Evolutionary conservation across 2,797 vertebrate species (phyloP), one percentile per base, ranked within the genome.

Genomic region (Cynodonichthys magdalenae): DNA sequence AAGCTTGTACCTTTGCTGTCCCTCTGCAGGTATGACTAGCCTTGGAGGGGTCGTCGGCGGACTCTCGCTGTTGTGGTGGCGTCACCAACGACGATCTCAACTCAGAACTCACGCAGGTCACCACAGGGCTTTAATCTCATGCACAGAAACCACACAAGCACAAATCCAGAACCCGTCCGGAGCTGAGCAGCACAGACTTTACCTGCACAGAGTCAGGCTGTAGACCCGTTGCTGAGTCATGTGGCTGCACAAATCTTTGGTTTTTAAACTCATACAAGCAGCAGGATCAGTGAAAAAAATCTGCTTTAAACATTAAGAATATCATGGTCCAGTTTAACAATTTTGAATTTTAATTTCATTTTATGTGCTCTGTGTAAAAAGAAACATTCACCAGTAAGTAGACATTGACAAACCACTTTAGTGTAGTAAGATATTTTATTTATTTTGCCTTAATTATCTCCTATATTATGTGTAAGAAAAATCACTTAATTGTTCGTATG

Each of bases 21-120:
- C 72, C 57, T 64, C 53, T 65, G 11, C 74, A 93, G 91, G 97
- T 98, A 99, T 90, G 95, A 97, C 95, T 97, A 97, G 95, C 93
- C 89, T 85, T 96, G 94, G 95, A 96, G 87, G 94, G 94, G 93
- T 93, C 92, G 85, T 95, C 94, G 81, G 86, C 93, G 92, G 94
- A 95, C 87, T 89, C 90, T 68, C 87, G 74, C 71, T 86, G 79
- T 59, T 86, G 69, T 24, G 84, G 82, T 54, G 68, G 88, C 47
- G 82, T 54, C 48, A 84, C 85, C 88, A 87, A 93, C 85, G 92
- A 93, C 87, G 93, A 95, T 85, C 86, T 93, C 89, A 92, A 80
- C 89, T 96, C 95, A 8, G 95, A 96, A 90, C 81, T 95, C 73
- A 96, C 90, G 0, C 91, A 94, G 78, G 87, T 94, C 90, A 95